These are phyloP conservation scores for Scaptomyza polygonia DNA, from an alignment of 2,888 invertebrate species.

Conservation along the genomic window DNA sequence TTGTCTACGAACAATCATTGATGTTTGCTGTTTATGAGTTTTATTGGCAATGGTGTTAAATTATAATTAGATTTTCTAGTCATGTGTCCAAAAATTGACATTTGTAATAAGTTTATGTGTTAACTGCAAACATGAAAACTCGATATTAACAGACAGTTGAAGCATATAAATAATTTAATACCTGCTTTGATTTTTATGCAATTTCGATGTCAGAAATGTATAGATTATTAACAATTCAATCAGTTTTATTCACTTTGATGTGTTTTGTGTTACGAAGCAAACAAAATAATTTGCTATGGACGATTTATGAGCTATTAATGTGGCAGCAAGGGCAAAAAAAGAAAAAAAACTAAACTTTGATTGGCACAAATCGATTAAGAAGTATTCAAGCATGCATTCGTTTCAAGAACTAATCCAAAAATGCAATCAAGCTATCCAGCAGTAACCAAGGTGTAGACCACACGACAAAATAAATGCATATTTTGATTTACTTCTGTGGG, in stretches of 20 bases:
- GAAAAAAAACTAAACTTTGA: constrained; percentile 2
- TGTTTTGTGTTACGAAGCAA: neutral
- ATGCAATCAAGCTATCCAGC: constrained; percentile 37
- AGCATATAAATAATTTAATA: neutral
- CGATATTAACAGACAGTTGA: neutral
- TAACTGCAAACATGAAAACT: too few species aligned
- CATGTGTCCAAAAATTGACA: neutral
- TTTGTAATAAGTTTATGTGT: neutral
- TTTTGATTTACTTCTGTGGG: constrained; percentile 32
- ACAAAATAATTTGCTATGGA: constrained; percentile 4
- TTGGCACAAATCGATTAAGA: constrained; percentile 33
- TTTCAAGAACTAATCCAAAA: constrained; percentile 26
- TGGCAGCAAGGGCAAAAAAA: neutral
- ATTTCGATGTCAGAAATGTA: neutral
- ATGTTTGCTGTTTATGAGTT: neutral
- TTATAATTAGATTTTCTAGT: neutral
- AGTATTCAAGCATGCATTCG: constrained; percentile 3
- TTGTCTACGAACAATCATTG: neutral
- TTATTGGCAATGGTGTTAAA: neutral
- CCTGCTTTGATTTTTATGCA: neutral
- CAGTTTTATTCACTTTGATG: neutral
- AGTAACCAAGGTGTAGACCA: constrained; percentile 16
- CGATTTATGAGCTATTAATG: constrained; percentile 1
- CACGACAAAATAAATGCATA: constrained; percentile 33
- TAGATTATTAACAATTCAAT: constrained; percentile 10